Evolutionary conservation across 1,140 invertebrate species (phyloP), one percentile per base, ranked within the genome.

Genomic region (Zaprionus gabonicus): DNA sequence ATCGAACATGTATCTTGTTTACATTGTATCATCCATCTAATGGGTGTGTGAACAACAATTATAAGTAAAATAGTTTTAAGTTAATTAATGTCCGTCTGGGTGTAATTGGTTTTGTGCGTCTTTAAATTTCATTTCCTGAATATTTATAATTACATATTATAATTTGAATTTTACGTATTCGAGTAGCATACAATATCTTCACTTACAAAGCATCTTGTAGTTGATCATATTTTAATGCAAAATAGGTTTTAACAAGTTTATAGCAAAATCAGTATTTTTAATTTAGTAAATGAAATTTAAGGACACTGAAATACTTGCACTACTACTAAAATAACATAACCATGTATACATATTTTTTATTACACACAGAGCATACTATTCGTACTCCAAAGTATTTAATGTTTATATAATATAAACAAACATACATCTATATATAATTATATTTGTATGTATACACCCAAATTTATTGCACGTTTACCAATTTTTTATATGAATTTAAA

Each of bases 391-490:
- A 51, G 46, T 51, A 51, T 51, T 49, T 12, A 51, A 51, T 51
- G 20, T 51, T 23, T n/a, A 69, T 56, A 69, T 17, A 57, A 38
- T 31, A 44, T 17, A 46, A 17, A 38, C 36, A 38, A 13, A 41
- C 31, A 72, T 28, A 38, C 25, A 27, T 27, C 27, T 51, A 81
- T 31, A n/a, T 27, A 27, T 57, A 57, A 34, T 34, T 27, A 56
- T 15, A 64, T 59, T 49, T 23, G 72, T 69, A 64, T 23, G 76
- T 49, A 71, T 46, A 44, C 57, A 57, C 66, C 57, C 36, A 60
- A 36, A 78, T 84, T 78, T 74, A 73, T 84, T 83, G 81, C 81
- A 83, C 81, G 69, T 76, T 55, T 65, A 66, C 71, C 76, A 77
- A 34, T n/a, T 69, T 81, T 57, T 63, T 51, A 73, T 68, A 63